Base-by-base conservation (phyloP, 2,113 vertebrate genomes). In the Scartelaos histophorus region DNA sequence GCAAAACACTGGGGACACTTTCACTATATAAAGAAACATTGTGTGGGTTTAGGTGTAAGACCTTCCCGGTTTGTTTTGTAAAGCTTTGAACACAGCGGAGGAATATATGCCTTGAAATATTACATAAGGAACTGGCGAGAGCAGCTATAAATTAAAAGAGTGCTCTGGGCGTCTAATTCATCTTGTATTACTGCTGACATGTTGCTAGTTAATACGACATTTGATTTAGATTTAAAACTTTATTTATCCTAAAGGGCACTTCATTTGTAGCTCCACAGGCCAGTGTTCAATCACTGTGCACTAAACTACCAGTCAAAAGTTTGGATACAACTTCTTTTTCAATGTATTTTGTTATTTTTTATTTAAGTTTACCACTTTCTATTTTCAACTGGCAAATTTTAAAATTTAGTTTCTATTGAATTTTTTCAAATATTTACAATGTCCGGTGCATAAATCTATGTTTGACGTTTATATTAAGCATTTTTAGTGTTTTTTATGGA, bases 11-110 rank as follows among this genome's bases (percentile, higher is more conserved):
- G 66, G 71, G 49, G 25, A 67, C 1, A 21, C 24, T 11, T n/a
- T 56, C 35, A 49, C 73, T 73, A 7, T 24, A 78, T 75, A 72
- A 29, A 72, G 16, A 57, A 34, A 29, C 67, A 15, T 45, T 24
- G 70, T 51, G 45, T 66, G 45, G 65, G 65, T 66, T 66, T 46
- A 22, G 65, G 38, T 66, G 61, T 64, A 64, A 61, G 61, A 38
- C 61, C 61, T 64, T 64, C 60, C 61, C 19, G 4, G 53, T n/a
- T 53, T 68, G 43, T 34, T 60, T 51, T 49, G 38, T 21, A 38
- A 21, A n/a, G 34, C 62, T 66, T 66, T 66, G 45, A 66, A 66
- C 38, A 24, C 65, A 47, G 61, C 3, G 61, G 65, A 47, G 38
- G 45, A 47, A 24, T 47, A 21, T 12, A 45, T 16, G 45, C 38